These are phyloP conservation scores for Sebastes iracundus DNA, from an alignment of 2,797 vertebrate species.

Conservation along the genomic window DNA sequence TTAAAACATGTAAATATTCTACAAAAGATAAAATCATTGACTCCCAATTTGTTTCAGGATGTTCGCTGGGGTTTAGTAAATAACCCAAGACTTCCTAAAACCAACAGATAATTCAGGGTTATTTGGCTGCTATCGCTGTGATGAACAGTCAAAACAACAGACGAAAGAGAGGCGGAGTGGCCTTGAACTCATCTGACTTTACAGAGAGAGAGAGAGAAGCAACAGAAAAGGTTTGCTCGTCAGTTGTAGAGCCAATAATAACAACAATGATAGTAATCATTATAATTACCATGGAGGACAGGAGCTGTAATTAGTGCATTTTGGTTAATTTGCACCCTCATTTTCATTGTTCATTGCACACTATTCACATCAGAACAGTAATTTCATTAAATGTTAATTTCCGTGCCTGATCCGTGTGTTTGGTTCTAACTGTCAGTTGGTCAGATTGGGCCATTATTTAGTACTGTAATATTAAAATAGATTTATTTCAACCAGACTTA, in stretches of 20 bases:
- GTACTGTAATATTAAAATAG: neutral
- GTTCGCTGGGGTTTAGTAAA: slow-evolving; percentile 58
- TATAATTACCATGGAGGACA: neutral
- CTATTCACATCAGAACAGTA: neutral
- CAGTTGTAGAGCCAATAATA: neutral
- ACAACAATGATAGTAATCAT: neutral
- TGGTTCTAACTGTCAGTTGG: neutral
- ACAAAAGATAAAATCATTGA: slow-evolving; percentile 16
- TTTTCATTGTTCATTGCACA: neutral
- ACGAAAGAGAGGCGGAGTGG: neutral
- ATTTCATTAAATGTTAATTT: neutral
- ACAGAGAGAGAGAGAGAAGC: neutral
- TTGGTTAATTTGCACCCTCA: neutral
- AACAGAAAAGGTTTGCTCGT: neutral
- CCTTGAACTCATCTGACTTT: slow-evolving; percentile 50
- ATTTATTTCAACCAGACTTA: neutral
- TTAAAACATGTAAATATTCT: slow-evolving; percentile 42
- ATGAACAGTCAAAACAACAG: slow-evolving; percentile 77
- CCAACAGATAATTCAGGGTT: slow-evolving; percentile 52
- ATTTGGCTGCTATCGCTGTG: slow-evolving; percentile 43
- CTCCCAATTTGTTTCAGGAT: slow-evolving; percentile 22
- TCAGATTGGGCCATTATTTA: neutral
- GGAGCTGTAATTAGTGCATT: neutral
- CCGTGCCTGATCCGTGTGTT: neutral
- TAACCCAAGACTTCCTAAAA: slow-evolving; percentile 49